Base-by-base conservation (phyloP, 2,797 vertebrate genomes). In the Chiloscyllium punctatum region DNA sequence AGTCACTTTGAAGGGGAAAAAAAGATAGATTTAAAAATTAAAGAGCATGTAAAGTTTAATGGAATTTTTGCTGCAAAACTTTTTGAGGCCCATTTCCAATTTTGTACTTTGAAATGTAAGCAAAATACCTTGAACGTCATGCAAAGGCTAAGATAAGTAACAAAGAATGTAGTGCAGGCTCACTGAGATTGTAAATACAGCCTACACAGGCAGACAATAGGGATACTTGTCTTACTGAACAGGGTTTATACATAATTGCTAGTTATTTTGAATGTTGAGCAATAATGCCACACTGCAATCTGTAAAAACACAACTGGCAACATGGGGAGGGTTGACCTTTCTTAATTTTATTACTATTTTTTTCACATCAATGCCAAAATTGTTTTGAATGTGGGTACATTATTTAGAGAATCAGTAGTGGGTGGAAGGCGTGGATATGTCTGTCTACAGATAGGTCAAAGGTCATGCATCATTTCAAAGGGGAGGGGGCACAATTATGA, bases 181-280 rank as follows among this genome's bases (percentile, higher is more conserved):
- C 94, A 74, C 94, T 95, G 94, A 95, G 94, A 95, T 95, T 95
- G 94, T 95, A 95, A 95, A 77, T 95, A 95, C 72, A 95, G 94
- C 71, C 71, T 77, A 95, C 53, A 95, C 94, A 95, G 71, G 51
- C 48, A 95, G 94, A 95, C 94, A 95, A 95, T 95, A 42, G 71
- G 94, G 94, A 72, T 77, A 95, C 94, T 95, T 95, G 94, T 95
- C 94, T 95, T 77, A 30, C 94, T 95, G 94, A 74, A 95, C 48
- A 77, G 94, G 71, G 94, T 95, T 74, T 95, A 95, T 72, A 95
- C 42, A 95, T 95, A 95, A 95, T 95, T 95, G 71, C 94, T 95
- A 95, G 94, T 95, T 95, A 95, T 95, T 95, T 92, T 95, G 94
- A 95, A 95, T 95, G 94, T 95, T 95, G 94, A 95, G 94, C 94